phyloP scores from a whole-genome alignment of 2,113 vertebrate genomes.

The Tachycineta bicolor region DNA sequence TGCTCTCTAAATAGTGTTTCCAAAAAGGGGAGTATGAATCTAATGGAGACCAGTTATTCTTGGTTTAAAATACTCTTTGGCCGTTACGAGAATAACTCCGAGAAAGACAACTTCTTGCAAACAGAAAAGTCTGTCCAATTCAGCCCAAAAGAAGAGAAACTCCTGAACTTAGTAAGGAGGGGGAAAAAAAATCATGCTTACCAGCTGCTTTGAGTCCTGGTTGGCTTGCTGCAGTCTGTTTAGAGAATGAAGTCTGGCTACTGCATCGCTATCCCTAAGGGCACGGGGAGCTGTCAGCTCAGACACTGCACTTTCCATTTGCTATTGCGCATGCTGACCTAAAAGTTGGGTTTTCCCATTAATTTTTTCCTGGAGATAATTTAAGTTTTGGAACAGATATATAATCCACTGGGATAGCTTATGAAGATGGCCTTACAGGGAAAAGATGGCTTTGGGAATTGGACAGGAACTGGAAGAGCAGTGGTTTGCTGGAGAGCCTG shows the following conservation, averaged over 20 bases:
- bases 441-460: background rate
- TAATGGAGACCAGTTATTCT: background rate
- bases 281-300: conserved; percentile 54
- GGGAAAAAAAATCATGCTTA: conserved; percentile 27
- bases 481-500: background rate
- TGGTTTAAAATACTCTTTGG: background rate
- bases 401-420: background rate
- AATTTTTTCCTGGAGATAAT: conserved; percentile 29
- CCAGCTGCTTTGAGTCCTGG: conserved; percentile 52
- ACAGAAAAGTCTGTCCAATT: background rate
- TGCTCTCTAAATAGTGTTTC: conserved; percentile 11
- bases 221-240: conserved; percentile 51
- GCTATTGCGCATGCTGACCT: conserved; percentile 40
- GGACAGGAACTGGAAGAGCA: background rate
- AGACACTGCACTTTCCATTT: conserved; percentile 42
- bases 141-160: conserved; percentile 8
- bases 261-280: conserved; percentile 26
- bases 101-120: background rate
- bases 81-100: background rate
- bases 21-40: background rate
- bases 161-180: background rate
- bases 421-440: background rate
- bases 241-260: conserved; percentile 51
- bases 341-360: conserved; percentile 38
- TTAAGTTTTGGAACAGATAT: background rate